Base-by-base conservation (phyloP, 92 coral and sea anemone genomes). In the Pocillopora meandrina region DNA sequence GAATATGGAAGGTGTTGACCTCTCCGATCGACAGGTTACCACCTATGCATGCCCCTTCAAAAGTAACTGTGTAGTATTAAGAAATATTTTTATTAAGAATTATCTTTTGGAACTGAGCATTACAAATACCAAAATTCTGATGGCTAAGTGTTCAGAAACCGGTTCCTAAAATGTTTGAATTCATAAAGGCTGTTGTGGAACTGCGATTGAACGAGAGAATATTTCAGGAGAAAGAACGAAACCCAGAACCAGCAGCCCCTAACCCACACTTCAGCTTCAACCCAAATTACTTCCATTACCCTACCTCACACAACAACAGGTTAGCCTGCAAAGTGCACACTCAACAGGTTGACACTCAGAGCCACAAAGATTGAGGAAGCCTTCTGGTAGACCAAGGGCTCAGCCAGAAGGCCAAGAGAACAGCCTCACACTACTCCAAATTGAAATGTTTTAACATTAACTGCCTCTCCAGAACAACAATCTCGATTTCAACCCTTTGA, bases 1-100 rank as follows among this genome's bases (percentile, higher is more conserved):
- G 34, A 23, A 64, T 10, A 68, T 84, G 83, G 83, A 83, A 36
- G 71, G 88, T 55, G 88, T 76, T 16, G 83, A 84, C 57, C 83
- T 84, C 58, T 84, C 83, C 13, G 77, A 76, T 77, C 83, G 68
- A 59, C 60, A 80, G 56, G 78, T 82, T 2, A 61, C 80, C 10
- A 71, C 56, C 14, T 82, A 73, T 59, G 58, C 52, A 3, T 19
- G 76, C 31, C 61, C 82, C 57, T 58, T 58, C 57, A 71, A 77
- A 85, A 77, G 83, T 77, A 66, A 20, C 60, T 10, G 77, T 85
- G 2, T 85, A 71, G 88, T 68, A 76, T 35, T 85, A 76, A 12
- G 69, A 85, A 59, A 13, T 67, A 19, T 57, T 63, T 12, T 77
- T 85, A 26, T 26, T 26, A 26, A 26, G 31, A 26, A 26, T 21